A percentile compares a stretch with the other conserved stretches of the same genome.
Conservation (phyloP, 2,888 invertebrate species). For the Parasteatoda lunata region DNA sequence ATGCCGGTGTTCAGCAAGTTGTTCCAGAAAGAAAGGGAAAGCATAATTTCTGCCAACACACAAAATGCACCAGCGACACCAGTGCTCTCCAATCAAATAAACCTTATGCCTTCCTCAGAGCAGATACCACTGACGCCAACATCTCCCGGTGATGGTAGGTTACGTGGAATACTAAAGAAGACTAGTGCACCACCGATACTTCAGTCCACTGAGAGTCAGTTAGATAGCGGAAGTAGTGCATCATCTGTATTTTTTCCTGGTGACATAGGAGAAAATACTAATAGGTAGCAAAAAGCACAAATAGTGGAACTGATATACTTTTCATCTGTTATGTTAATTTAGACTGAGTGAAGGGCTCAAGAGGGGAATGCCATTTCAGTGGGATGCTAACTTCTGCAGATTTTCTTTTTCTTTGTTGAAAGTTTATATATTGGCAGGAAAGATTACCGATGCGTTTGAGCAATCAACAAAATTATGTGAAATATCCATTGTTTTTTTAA, state of each 20-base stretch:
- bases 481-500: too few species aligned
- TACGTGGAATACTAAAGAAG: conserved; percentile 69
- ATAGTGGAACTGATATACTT: conserved; percentile 18
- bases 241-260: conserved; percentile 55
- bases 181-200: conserved; percentile 27
- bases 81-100: conserved; percentile 62
- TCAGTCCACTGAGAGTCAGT: conserved; percentile 4
- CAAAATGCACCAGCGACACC: conserved; percentile 48
- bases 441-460: too few species aligned
- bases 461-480: too few species aligned
- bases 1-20: conserved; percentile 63
- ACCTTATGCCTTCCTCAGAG: conserved; percentile 52
- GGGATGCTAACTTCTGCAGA: too few species aligned
- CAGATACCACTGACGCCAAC: conserved; percentile 65
- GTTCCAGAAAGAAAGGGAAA: conserved; percentile 66
- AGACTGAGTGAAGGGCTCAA: background rate
- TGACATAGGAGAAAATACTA: conserved; percentile 38
- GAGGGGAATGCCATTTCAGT: background rate
- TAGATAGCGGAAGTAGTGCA: conserved; percentile 18
- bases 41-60: conserved; percentile 44
- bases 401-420: too few species aligned
- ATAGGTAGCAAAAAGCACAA: conserved; percentile 54
- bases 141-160: conserved; percentile 67
- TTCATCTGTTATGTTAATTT: background rate
- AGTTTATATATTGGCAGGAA: too few species aligned